Evolutionary conservation across 2,113 vertebrate genomes (phyloP).

Genomic region (Dasypus novemcinctus): DNA sequence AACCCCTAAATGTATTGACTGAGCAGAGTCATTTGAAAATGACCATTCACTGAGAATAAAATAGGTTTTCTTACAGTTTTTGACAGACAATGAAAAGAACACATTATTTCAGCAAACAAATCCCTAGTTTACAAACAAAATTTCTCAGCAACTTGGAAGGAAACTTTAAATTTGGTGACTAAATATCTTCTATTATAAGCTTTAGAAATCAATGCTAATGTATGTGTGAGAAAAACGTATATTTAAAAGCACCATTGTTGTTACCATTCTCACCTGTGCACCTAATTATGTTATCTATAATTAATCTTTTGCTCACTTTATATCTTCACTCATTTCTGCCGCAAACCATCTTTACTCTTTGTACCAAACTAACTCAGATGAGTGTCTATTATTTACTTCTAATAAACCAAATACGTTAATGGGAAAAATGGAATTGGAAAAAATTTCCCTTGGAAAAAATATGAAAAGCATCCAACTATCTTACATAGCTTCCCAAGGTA

Average conservation of each 20-base stretch:
- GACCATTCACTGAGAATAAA: background rate
- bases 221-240: background rate
- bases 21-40: background rate
- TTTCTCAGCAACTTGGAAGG: background rate
- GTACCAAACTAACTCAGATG: slow-evolving; percentile 1
- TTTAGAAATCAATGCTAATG: background rate
- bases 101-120: background rate
- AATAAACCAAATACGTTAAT: background rate
- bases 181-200: background rate
- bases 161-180: background rate
- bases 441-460: background rate
- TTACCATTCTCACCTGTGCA: background rate
- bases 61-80: background rate
- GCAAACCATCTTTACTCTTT: background rate
- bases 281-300: background rate
- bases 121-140: background rate
- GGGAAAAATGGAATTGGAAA: slow-evolving; percentile 1
- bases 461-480: background rate
- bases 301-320: background rate
- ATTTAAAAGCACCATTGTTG: background rate
- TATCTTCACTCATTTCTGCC: background rate
- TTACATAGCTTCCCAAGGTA: background rate
- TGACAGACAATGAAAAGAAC: background rate
- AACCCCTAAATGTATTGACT: background rate
- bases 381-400: background rate